Conservation (phyloP, 2,888 invertebrate genomes). For the Nomada flava region DNA sequence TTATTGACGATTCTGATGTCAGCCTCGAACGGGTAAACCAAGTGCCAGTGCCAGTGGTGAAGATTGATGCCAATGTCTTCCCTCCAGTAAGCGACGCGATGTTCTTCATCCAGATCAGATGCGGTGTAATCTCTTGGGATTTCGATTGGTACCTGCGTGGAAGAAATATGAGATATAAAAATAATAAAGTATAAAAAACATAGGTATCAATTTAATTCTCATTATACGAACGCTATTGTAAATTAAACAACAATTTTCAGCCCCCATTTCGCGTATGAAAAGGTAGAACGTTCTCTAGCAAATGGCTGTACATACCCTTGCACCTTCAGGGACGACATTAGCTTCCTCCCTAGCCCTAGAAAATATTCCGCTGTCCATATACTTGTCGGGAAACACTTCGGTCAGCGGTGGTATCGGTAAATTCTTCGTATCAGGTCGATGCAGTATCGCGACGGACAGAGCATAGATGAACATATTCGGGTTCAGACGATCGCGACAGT, state of each 20-base stretch:
- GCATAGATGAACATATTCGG: constrained; percentile 93
- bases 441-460: constrained; percentile 90
- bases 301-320: constrained; percentile 85
- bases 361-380: constrained; percentile 91
- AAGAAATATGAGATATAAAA: neutral
- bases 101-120: constrained; percentile 90
- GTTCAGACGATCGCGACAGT: constrained; percentile 90
- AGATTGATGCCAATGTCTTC: constrained; percentile 94
- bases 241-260: too few species aligned
- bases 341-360: constrained; percentile 89
- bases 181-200: too few species aligned
- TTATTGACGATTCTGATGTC: constrained; percentile 88
- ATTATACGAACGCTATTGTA: too few species aligned
- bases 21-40: constrained; percentile 92
- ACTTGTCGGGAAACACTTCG: constrained; percentile 93
- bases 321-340: constrained; percentile 87
- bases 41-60: constrained; percentile 97
- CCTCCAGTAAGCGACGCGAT: constrained; percentile 92
- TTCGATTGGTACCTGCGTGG: constrained; percentile 85
- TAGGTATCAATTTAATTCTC: too few species aligned
- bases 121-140: constrained; percentile 92
- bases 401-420: constrained; percentile 90
- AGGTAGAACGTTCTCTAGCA: too few species aligned
- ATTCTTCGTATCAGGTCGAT: constrained; percentile 89
- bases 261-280: too few species aligned